Evolutionary conservation across 2,113 vertebrate genomes (phyloP).

Genomic region (Stictonetta naevosa): DNA sequence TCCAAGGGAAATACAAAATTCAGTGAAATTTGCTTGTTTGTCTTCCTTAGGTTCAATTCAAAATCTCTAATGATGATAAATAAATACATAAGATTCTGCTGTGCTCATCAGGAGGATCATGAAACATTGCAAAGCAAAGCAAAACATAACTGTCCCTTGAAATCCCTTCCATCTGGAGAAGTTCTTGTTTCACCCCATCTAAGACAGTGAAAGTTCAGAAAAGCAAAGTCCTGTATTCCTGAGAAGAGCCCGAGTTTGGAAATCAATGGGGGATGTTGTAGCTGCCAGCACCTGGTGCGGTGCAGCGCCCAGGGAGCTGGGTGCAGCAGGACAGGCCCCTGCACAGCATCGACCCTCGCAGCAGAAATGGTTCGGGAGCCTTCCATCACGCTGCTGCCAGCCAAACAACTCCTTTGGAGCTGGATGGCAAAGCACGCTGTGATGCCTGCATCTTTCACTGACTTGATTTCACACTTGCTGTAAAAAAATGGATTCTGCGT

Average conservation of each 20-base stretch:
- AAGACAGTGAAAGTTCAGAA: not conserved
- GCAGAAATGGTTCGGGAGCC: not conserved
- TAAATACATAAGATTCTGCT: not conserved
- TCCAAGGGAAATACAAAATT: not conserved
- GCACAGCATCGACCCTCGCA: not conserved
- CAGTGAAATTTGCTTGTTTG: not conserved
- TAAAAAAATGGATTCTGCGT: not conserved
- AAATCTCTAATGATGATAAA: slow-evolving; percentile 2
- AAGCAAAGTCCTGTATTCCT: not conserved
- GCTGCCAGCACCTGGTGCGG: not conserved
- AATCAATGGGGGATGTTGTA: not conserved
- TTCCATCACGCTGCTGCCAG: rapidly evolving
- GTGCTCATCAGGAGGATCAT: not conserved
- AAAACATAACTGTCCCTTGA: not conserved
- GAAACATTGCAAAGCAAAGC: not conserved
- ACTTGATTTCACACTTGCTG: not conserved
- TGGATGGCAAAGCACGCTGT: not conserved
- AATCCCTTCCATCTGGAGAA: not conserved
- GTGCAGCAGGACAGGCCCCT: not conserved
- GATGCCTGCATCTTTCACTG: too few species aligned
- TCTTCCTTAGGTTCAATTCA: not conserved
- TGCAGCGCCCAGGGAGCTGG: not conserved
- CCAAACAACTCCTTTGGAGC: not conserved
- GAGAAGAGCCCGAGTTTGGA: not conserved
- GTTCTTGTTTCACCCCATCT: not conserved